Percentiles rank a stretch among this genome's conserved stretches.
Evolutionary conservation across 2,797 vertebrate genomes (phyloP).

Genomic region (Lates japonicus): DNA sequence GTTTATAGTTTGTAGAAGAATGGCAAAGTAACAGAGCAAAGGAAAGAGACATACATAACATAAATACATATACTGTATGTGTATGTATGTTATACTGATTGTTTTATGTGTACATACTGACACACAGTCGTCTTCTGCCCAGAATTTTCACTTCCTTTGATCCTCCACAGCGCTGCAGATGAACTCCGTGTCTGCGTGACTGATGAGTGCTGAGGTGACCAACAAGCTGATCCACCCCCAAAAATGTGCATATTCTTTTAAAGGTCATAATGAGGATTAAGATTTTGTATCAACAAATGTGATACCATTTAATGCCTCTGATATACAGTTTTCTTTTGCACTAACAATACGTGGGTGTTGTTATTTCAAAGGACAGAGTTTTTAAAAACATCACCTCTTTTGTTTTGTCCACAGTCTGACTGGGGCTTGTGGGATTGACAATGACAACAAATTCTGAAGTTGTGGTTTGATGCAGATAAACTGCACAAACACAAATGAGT

Average conservation of each 20-base stretch:
- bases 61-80: background rate
- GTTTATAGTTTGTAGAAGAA: too few relatives aligned
- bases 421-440: background rate
- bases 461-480: background rate
- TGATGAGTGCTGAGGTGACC: background rate
- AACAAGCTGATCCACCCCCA: background rate
- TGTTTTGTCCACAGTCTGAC: background rate
- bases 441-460: background rate
- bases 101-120: background rate
- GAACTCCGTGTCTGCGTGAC: background rate
- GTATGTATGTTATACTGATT: background rate
- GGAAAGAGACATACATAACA: background rate
- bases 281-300: slow-evolving; percentile 20
- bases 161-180: background rate
- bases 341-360: background rate
- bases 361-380: background rate
- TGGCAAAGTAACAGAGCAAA: too few relatives aligned
- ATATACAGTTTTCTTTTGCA: background rate
- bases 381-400: background rate
- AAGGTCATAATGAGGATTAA: background rate
- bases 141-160: background rate
- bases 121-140: background rate
- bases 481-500: background rate
- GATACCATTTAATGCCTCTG: background rate
- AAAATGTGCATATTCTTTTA: background rate